Conservation (phyloP, 2,113 vertebrate genomes). For the Phaetusa simplex region DNA sequence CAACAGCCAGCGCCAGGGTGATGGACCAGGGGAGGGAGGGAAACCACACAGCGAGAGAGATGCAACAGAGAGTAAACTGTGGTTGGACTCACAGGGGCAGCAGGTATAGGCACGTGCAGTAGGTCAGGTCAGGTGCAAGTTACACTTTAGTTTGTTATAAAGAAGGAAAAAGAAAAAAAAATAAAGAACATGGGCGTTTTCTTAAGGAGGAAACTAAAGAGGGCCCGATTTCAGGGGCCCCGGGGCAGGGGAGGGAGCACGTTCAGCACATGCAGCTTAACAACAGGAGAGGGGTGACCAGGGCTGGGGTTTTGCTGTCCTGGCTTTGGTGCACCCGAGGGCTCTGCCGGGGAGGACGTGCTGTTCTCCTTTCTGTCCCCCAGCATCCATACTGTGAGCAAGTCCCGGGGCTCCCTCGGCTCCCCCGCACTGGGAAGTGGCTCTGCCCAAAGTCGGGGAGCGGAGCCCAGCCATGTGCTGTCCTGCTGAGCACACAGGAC, state of each 20-base stretch:
- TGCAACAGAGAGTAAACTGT: constrained; percentile 63
- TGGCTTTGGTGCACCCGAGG: constrained; percentile 14
- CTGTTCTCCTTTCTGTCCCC: background rate
- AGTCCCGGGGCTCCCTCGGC: background rate
- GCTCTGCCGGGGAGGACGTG: background rate
- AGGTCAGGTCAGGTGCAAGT: constrained; percentile 60
- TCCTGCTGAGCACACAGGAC: background rate
- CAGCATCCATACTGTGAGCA: background rate
- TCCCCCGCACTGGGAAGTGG: background rate
- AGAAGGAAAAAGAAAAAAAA: constrained; percentile 58
- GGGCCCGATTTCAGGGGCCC: background rate
- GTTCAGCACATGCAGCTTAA: constrained; percentile 54
- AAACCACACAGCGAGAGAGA: constrained; percentile 38
- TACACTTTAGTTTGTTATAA: constrained; percentile 68
- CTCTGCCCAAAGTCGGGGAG: background rate
- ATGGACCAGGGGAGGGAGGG: background rate
- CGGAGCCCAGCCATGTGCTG: fast-evolving
- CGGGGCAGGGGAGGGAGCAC: background rate
- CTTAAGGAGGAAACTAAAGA: background rate
- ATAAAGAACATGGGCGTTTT: constrained; percentile 30
- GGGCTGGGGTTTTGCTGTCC: constrained; percentile 61
- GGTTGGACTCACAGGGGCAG: constrained; percentile 66
- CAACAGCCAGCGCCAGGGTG: background rate
- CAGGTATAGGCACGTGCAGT: constrained; percentile 63
- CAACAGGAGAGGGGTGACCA: background rate